Evolutionary conservation across 1,140 invertebrate genomes (phyloP).

Genomic region (Oreohelix idahoensis): DNA sequence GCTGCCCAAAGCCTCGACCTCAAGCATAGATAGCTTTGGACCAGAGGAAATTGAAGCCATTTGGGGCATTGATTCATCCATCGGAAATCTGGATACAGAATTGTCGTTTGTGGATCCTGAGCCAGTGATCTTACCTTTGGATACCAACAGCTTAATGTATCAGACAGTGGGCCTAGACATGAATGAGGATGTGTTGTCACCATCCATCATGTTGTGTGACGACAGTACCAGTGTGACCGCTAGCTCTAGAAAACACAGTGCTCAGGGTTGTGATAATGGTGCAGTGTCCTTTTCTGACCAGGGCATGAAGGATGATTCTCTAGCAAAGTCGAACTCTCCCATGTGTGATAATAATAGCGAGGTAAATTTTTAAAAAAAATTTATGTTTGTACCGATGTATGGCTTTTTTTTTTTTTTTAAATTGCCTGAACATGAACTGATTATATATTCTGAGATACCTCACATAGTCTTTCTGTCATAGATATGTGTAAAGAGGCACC

Average conservation of each 20-base stretch:
- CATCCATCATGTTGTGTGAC: too few species aligned
- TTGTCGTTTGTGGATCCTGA: background rate
- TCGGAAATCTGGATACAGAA: background rate
- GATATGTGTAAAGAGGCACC: too few species aligned
- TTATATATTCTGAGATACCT: too few species aligned
- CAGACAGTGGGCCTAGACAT: too few species aligned
- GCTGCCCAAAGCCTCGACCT: background rate
- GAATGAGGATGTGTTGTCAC: too few species aligned
- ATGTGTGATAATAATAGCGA: slow-evolving; percentile 57
- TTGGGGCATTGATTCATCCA: background rate
- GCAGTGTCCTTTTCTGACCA: background rate
- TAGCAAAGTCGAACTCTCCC: slow-evolving; percentile 47
- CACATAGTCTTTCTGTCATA: too few species aligned
- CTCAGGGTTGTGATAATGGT: too few species aligned
- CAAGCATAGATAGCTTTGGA: background rate
- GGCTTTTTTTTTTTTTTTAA: too few species aligned
- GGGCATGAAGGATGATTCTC: background rate
- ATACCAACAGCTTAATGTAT: background rate
- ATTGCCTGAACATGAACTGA: too few species aligned
- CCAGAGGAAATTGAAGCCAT: background rate
- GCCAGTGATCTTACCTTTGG: background rate
- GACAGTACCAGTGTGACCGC: too few species aligned
- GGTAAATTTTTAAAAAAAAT: slow-evolving; percentile 40
- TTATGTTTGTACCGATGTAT: too few species aligned
- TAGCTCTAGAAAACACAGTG: too few species aligned